Conservation (phyloP, 2,888 invertebrate genomes). For the Eilema depressum region DNA sequence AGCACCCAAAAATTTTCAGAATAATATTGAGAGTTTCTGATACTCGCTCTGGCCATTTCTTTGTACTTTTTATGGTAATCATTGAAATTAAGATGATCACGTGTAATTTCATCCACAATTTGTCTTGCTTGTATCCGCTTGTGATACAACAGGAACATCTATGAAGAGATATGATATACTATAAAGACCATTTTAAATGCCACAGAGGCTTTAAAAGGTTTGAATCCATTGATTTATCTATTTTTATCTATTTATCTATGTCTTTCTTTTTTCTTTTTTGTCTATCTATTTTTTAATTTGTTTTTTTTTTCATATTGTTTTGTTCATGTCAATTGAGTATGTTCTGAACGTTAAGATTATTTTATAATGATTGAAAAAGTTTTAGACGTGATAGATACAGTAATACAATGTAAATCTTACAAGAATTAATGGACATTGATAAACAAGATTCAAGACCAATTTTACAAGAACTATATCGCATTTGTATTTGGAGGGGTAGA, state of each 20-base stretch:
- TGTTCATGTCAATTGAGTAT: background rate
- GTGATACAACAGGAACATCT: slow-evolving; percentile 65
- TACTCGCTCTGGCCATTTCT: slow-evolving; percentile 32
- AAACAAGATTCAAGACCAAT: no score
- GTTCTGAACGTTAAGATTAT: background rate
- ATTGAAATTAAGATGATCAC: slow-evolving; percentile 58
- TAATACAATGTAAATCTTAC: no score
- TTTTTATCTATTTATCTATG: no score
- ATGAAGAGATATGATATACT: slow-evolving; percentile 19
- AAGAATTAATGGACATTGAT: no score
- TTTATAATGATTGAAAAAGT: background rate
- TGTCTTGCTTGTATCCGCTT: slow-evolving; percentile 51
- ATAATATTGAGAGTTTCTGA: slow-evolving; percentile 54
- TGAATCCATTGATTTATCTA: no score
- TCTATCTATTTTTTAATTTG: no score
- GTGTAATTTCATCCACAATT: slow-evolving; percentile 64
- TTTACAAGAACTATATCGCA: background rate
- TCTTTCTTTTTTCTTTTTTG: no score
- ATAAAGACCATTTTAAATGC: background rate
- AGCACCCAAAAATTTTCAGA: slow-evolving; percentile 62
- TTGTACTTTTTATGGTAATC: slow-evolving; percentile 41
- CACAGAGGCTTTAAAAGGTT: background rate
- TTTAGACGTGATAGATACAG: background rate
- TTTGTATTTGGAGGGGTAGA: background rate
- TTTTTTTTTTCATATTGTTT: no score